Evolutionary conservation across 2,888 invertebrate genomes (phyloP).

Genomic region (Eilema sororculum): DNA sequence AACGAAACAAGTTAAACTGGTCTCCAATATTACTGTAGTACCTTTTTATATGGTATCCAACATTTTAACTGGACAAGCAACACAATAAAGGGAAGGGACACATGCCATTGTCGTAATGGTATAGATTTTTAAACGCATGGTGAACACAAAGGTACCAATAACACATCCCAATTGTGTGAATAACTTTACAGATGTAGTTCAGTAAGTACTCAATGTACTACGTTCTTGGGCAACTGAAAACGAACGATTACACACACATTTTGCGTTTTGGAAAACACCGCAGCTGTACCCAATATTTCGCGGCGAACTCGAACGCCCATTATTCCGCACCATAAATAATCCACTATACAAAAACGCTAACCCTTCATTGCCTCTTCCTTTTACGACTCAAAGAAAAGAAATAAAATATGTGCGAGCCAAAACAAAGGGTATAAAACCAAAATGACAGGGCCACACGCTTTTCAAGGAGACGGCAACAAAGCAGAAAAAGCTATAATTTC

Average conservation of each 20-base stretch:
- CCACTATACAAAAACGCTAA: conserved; percentile 80
- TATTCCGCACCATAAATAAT: conserved; percentile 84
- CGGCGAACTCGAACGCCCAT: conserved; percentile 71
- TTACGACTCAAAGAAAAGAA: conserved; percentile 84
- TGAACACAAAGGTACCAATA: conserved; percentile 56
- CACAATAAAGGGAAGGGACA: conserved; percentile 62
- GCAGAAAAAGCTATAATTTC: conserved; percentile 80
- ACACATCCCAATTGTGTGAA: conserved; percentile 52
- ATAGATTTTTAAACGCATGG: conserved; percentile 50
- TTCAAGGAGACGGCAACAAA: conserved; percentile 72
- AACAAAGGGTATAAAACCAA: conserved; percentile 83
- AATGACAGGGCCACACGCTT: conserved; percentile 85
- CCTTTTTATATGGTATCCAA: conserved; percentile 67
- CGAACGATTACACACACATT: conserved; percentile 45
- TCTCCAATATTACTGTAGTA: conserved; percentile 67
- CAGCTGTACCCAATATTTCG: conserved; percentile 74
- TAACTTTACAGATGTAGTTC: conserved; percentile 43
- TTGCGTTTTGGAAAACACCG: conserved; percentile 60
- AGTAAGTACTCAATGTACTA: conserved; percentile 29
- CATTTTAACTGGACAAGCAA: conserved; percentile 73
- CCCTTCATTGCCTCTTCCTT: conserved; percentile 86
- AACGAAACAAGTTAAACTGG: conserved; percentile 71
- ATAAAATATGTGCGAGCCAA: conserved; percentile 83
- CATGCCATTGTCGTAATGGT: conserved; percentile 71
- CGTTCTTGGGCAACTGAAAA: conserved; percentile 46